Evolutionary conservation across 2,113 vertebrate genomes (phyloP).

Genomic region (Panthera uncia): DNA sequence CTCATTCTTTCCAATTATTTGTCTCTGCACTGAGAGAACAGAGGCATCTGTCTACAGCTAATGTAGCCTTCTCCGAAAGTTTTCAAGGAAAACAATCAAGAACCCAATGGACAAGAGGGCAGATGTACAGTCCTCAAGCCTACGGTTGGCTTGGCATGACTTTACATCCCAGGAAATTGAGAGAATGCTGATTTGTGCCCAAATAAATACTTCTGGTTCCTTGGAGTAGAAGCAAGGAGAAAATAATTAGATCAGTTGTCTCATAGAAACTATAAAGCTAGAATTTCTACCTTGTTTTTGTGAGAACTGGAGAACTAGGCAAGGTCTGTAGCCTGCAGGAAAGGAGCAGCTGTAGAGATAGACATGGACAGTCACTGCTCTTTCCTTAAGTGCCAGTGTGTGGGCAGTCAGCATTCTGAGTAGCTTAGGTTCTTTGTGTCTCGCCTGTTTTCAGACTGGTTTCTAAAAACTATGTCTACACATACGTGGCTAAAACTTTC

Average conservation of each 20-base stretch:
- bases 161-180: background rate
- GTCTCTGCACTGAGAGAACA: background rate
- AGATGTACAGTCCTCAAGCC: background rate
- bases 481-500: background rate
- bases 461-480: background rate
- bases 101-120: background rate
- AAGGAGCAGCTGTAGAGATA: background rate
- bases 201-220: background rate
- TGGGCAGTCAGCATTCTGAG: background rate
- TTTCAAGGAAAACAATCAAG: background rate
- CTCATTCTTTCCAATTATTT: background rate
- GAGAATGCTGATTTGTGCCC: background rate
- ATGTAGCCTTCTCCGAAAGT: background rate
- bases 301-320: constrained; percentile 18
- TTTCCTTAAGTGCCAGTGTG: background rate
- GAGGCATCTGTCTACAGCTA: background rate
- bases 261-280: background rate
- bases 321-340: background rate
- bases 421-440: background rate
- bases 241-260: background rate
- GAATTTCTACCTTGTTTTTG: background rate
- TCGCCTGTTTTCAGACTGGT: background rate
- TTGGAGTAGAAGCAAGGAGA: background rate
- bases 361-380: background rate
- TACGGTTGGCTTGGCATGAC: background rate